Evolutionary conservation across 2,113 vertebrate species (phyloP), one percentile per base, ranked within the genome.

Genomic region (Tyto alba): DNA sequence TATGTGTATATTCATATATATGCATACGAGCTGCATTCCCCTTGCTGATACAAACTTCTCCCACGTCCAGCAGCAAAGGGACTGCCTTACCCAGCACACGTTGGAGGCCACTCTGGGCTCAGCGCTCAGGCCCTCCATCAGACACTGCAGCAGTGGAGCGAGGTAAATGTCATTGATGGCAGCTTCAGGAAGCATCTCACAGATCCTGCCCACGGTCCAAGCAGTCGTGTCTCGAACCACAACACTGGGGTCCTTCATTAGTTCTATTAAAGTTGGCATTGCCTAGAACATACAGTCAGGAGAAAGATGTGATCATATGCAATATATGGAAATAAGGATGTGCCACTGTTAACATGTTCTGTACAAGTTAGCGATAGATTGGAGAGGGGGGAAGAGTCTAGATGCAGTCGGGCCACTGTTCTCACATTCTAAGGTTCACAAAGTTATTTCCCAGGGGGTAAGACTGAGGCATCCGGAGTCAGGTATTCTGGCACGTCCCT

Each of bases 241-340:
- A 60, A 99, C 99, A 3, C 99, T 99, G 91, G 99, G 99, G 88
- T 99, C 99, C 97, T 99, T 99, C 99, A 99, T 99, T 96, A 99
- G 98, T 97, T 99, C 99, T 72, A 99, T 99, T 77, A 99, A 93
- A 3, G 99, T 99, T 5, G 99, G 99, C 99, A 99, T 99, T 5
- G 99, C 99, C 99, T 99, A 82, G 23, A 95, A 93, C 1, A 15
- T 1, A 34, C 11, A 25, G 32, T 3, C 40, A 48, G 69, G 29
- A 57, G 26, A 9, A 77, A 82, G 43, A 16, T 3, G 60, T 3
- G n/a, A 34, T 27, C 22, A 8, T 0, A 10, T 0, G 16, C 10
- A 7, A 36, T 8, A 11, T 0, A 20, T 2, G 30, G 45, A 40
- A 45, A 72, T 1, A 20, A 0, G 3, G 26, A 19, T n/a, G 8